A percentile compares a stretch with the other conserved stretches of the same genome.
Evolutionary conservation across 2,888 invertebrate species (phyloP).

Genomic region (Exephanes ischioxanthus): DNA sequence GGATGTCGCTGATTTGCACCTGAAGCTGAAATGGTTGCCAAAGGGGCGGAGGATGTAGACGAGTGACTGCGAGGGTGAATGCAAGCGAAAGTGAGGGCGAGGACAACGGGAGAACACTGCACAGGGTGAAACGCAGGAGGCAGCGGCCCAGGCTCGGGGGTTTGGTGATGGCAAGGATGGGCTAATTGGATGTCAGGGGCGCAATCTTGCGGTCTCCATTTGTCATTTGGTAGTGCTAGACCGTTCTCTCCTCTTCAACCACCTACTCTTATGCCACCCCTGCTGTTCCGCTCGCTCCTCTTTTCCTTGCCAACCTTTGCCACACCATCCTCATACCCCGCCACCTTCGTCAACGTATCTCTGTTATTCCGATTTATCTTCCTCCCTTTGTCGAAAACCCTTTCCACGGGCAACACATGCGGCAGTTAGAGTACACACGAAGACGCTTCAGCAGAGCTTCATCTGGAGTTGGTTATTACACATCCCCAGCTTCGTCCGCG

Average conservation of each 20-base stretch:
- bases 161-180: slow-evolving; percentile 65
- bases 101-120: slow-evolving; percentile 18
- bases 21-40: slow-evolving; percentile 46
- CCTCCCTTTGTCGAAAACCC: slow-evolving; percentile 15
- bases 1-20: slow-evolving; percentile 39
- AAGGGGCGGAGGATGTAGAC: neutral
- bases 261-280: slow-evolving; percentile 25
- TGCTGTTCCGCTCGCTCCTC: neutral
- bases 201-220: slow-evolving; percentile 82
- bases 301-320: slow-evolving; percentile 30
- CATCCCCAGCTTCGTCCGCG: neutral
- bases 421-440: neutral
- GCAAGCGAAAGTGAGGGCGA: slow-evolving; percentile 19
- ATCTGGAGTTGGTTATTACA: neutral
- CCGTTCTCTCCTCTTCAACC: slow-evolving; percentile 58
- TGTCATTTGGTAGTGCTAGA: slow-evolving; percentile 79
- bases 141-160: slow-evolving; percentile 31
- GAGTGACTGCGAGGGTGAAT: slow-evolving; percentile 19
- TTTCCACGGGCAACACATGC: neutral
- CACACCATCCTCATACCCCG: slow-evolving; percentile 8
- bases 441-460: neutral
- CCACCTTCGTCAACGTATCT: slow-evolving; percentile 5
- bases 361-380: slow-evolving; percentile 18
- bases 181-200: slow-evolving; percentile 81
- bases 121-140: neutral